Evolutionary conservation across 1,140 invertebrate genomes (phyloP).

Genomic region (Melipona quadrifasciata): DNA sequence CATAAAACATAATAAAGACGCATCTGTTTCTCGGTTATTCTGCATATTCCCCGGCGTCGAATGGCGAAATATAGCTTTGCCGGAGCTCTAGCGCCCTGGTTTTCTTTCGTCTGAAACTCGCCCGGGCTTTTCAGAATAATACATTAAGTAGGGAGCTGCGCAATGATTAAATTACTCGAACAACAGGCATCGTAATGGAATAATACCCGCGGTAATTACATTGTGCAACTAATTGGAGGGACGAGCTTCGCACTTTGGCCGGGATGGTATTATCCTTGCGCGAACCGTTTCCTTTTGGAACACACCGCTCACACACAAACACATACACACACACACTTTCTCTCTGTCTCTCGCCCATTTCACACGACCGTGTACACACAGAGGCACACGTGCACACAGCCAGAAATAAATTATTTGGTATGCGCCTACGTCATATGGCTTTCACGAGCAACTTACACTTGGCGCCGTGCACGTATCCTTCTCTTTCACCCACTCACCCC

Average conservation of each 20-base stretch:
- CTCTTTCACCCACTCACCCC: background rate
- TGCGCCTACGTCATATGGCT: conserved; percentile 47
- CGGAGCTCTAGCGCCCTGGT: background rate
- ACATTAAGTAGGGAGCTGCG: conserved; percentile 16
- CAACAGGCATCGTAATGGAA: conserved; percentile 53
- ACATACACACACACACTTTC: no score
- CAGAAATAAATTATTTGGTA: conserved; percentile 61
- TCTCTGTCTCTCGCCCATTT: background rate
- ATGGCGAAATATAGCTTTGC: conserved; percentile 1
- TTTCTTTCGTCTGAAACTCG: background rate
- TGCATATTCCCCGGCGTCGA: background rate
- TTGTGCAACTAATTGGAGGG: conserved; percentile 52
- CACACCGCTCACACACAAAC: background rate
- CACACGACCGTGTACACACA: background rate
- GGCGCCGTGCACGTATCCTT: conserved; percentile 2
- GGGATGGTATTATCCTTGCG: conserved; percentile 45
- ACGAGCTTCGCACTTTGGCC: conserved; percentile 41
- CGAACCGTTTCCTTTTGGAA: conserved; percentile 21
- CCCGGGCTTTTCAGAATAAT: conserved; percentile 28
- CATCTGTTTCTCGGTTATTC: background rate
- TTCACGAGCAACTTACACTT: conserved; percentile 42
- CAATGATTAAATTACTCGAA: conserved; percentile 51
- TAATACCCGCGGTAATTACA: conserved; percentile 48
- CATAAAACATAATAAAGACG: background rate
- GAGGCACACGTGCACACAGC: background rate